Base-by-base conservation (phyloP, 2,888 invertebrate genomes). In the Lasioglossum leucozonium region DNA sequence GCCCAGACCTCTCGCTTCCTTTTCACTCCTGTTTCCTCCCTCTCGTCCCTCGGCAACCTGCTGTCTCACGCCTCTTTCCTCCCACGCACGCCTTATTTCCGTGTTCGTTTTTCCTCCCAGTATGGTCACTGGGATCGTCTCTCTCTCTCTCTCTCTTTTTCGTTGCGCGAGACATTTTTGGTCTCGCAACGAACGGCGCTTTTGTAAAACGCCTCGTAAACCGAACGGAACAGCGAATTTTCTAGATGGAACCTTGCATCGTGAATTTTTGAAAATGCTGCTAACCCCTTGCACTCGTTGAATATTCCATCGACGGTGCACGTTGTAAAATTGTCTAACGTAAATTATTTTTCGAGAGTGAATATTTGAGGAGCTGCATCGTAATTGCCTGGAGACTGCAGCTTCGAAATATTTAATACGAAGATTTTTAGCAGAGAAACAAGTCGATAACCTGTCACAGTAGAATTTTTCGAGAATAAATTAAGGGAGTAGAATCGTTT, bases 1-100 rank as follows among this genome's bases (percentile, higher is more conserved):
- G 86, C 84, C 85, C 87, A 82, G 84, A 74, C 77, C 79, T 79
- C 85, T 81, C 88, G 44, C 79, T 87, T 81, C 58, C 51, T 51
- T 51, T 51, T 51, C 51, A 51, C 22, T 16, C 72, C 40, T 37
- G 67, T 37, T 37, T n/a, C 22, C 37, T 67, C 22, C 34, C 18
- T 22, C 81, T 81, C 74, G 47, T 85, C 72, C 85, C 74, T 79
- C 76, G 26, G 71, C n/a, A 42, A n/a, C 47, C 47, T 26, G 22
- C 62, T 26, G 58, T 34, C 65, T 62, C 62, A 30, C 62, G 44
- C 69, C 55, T 77, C n/a, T 42, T 47, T 58, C 78, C 30, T n/a
- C 72, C 72, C 71, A 77, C 82, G 47, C 30, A 13, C 13, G 16
- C 26, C 40, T 67, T 69, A n/a, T 73, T 75, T 82, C 80, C 62